Base-by-base conservation (phyloP, 2,888 invertebrate genomes). In the Marasmarcha lunaedactyla region DNA sequence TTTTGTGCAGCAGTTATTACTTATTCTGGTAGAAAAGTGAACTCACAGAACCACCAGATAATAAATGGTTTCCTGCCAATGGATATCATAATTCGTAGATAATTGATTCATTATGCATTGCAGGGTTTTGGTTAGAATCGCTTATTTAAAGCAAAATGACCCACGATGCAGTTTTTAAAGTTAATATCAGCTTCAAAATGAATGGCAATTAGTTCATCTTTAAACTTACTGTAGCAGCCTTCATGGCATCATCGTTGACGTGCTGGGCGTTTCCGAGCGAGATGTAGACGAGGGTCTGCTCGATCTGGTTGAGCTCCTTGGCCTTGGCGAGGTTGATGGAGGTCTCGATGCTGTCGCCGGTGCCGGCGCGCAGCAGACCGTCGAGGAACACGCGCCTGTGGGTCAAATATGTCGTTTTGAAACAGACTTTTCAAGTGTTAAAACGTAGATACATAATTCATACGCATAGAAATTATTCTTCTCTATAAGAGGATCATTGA, bases 361-460 rank as follows among this genome's bases (percentile, higher is more conserved):
- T 93, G 15, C 91, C 93, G 0, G 94, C 86, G 41, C 91, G 89
- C 52, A 94, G 89, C 0, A 97, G 71, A 39, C 91, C 95, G 60
- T 97, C 95, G 40, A 94, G 65, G 63, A 92, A 91, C 4, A 93
- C 87, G 51, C 90, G 90, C 52, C 90, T 90, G 36, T 1, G n/a
- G n/a, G n/a, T n/a, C 3, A 20, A 20, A 20, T 20, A 20, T 7
- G 7, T 5, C 7, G 20, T 20, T 20, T 20, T 20, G 20, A 5
- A 5, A 20, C 4, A 20, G 20, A n/a, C n/a, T n/a, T n/a, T n/a
- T n/a, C n/a, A n/a, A n/a, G n/a, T n/a, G n/a, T n/a, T n/a, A n/a
- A n/a, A n/a, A n/a, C n/a, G n/a, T n/a, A n/a, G n/a, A n/a, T n/a
- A n/a, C n/a, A n/a, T n/a, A n/a, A n/a, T n/a, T n/a, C n/a, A n/a